Base-by-base conservation (phyloP, 2,888 invertebrate genomes). In the Ectemnius cavifrons region DNA sequence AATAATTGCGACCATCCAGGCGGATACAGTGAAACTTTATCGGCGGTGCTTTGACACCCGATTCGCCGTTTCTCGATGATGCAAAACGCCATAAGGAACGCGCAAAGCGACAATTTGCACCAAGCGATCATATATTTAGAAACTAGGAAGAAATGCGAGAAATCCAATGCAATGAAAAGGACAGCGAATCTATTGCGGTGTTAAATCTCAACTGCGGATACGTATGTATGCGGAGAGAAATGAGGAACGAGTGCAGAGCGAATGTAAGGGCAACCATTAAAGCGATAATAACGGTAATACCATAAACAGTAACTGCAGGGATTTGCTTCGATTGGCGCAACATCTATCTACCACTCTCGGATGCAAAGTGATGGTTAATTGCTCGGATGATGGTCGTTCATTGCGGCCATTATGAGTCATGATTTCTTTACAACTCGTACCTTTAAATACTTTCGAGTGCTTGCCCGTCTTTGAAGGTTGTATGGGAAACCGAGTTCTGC, bases 1-100 rank as follows among this genome's bases (percentile, higher is more conserved):
- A 72, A 72, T 72, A 72, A 72, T 67, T 63, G 61, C 63, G 62
- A 59, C 60, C 57, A 16, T 16, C 49, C 59, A 49, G 13, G 67
- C 49, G 57, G n/a, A 28, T 37, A 46, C 58, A 46, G 64, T 28
- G 20, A 18, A 13, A 11, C 45, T 73, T 68, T 69, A 69, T 73
- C 65, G 69, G 47, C 23, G 47, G 27, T 65, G 46, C 28, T 71
- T 65, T 61, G 56, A 65, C 62, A 57, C 28, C 16, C 23, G 23
- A 49, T 52, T 52, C 52, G 16, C 14, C 52, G 16, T 52, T n/a
- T 16, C n/a, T 0, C 52, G 52, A 52, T 14, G 52, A 52, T 52
- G n/a, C 11, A 52, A 14, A 16, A 13, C 52, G 8, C 52, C 52
- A 52, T 52, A 52, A 52, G n/a, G 52, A 14, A 52, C 11, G n/a